Evolutionary conservation across 1,140 invertebrate genomes (phyloP).

Genomic region (Drosophila ambigua): DNA sequence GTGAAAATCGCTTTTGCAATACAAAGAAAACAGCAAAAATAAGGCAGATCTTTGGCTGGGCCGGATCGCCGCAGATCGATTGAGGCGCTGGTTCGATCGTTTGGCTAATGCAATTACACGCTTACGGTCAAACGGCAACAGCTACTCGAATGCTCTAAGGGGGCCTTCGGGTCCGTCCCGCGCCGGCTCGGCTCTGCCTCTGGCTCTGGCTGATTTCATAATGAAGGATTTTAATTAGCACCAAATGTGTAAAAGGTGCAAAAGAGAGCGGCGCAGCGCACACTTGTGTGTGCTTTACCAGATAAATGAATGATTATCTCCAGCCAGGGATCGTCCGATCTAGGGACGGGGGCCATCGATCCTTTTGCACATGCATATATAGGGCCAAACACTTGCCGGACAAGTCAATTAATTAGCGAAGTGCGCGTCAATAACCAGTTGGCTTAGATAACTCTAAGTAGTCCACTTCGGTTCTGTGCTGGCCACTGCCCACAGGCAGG

Average conservation of each 20-base stretch:
- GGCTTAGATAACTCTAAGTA: slow-evolving; percentile 46
- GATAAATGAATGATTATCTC: slow-evolving; percentile 41
- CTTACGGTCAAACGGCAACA: slow-evolving; percentile 68
- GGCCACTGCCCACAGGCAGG: slow-evolving; percentile 22
- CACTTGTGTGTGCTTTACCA: background rate
- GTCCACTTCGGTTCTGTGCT: background rate
- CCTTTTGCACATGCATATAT: no score
- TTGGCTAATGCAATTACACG: slow-evolving; percentile 80
- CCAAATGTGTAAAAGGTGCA: slow-evolving; percentile 61
- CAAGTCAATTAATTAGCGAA: slow-evolving; percentile 72
- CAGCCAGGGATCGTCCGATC: no score
- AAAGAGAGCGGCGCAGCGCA: background rate
- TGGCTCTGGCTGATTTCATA: slow-evolving; percentile 66
- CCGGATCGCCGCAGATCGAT: slow-evolving; percentile 14
- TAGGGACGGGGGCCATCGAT: no score
- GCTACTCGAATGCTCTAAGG: slow-evolving; percentile 35
- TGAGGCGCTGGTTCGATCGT: slow-evolving; percentile 25
- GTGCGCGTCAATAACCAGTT: slow-evolving; percentile 74
- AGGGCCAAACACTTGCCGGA: slow-evolving; percentile 28
- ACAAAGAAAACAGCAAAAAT: slow-evolving; percentile 13
- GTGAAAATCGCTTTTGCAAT: slow-evolving; percentile 69
- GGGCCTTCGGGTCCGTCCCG: slow-evolving; percentile 11
- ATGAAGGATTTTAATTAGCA: slow-evolving; percentile 81
- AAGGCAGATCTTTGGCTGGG: no score
- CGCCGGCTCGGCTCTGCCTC: no score